Evolutionary conservation across 2,797 vertebrate species (phyloP).

Genomic region (Sciurus carolinensis): DNA sequence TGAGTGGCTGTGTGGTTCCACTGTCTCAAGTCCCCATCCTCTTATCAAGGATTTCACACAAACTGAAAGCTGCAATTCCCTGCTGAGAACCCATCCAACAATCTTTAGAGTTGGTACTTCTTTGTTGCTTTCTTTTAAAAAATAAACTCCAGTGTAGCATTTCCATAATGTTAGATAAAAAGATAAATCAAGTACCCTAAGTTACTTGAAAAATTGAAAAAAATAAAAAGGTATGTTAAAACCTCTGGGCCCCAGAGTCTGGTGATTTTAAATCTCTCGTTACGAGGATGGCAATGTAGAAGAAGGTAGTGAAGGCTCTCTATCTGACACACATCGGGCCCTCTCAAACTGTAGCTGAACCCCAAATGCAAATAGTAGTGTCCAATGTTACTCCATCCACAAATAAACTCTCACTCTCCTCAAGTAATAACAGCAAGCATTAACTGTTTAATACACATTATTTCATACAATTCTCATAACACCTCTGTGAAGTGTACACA

Average conservation of each 20-base stretch:
- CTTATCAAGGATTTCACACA: slow-evolving; percentile 22
- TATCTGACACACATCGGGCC: neutral
- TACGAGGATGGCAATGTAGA: neutral
- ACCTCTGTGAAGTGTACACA: neutral
- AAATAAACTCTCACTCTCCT: neutral
- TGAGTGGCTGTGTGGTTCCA: neutral
- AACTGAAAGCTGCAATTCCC: neutral
- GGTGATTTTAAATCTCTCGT: neutral
- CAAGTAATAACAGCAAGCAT: neutral
- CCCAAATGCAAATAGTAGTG: neutral
- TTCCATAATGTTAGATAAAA: slow-evolving; percentile 47
- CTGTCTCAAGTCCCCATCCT: neutral
- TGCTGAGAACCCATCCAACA: neutral
- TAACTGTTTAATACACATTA: neutral
- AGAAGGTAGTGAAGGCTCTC: neutral
- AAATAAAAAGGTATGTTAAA: neutral
- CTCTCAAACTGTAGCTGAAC: neutral
- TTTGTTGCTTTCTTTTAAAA: neutral
- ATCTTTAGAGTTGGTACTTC: neutral
- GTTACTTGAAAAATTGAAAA: slow-evolving; percentile 11
- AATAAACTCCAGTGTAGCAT: slow-evolving; percentile 35
- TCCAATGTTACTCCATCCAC: neutral
- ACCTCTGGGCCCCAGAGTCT: neutral
- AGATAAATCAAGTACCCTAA: neutral
- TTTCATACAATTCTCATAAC: neutral